Evolutionary conservation across 2,113 vertebrate species (phyloP).

Genomic region (Tetrao urogallus): DNA sequence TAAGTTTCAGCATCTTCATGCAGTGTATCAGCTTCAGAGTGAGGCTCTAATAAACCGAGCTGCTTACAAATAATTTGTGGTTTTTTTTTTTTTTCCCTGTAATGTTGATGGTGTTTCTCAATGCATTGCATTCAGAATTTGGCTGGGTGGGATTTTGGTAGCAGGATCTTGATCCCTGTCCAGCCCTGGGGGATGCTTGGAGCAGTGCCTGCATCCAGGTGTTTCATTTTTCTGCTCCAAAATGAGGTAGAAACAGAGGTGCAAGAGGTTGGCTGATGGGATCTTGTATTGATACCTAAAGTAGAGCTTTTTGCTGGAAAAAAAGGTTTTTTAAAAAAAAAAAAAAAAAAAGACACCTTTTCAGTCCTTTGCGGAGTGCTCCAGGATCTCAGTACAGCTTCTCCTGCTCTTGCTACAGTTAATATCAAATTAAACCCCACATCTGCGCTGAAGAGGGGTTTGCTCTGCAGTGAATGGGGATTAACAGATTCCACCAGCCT

Average conservation of each 20-base stretch:
- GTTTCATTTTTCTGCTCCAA: neutral
- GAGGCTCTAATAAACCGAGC: neutral
- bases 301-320: neutral
- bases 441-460: neutral
- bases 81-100: neutral
- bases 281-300: neutral
- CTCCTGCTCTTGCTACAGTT: neutral
- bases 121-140: neutral
- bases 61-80: neutral
- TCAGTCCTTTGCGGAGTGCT: rapidly evolving
- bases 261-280: rapidly evolving
- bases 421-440: neutral
- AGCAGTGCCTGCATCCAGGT: neutral
- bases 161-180: neutral
- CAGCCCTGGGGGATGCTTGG: neutral
- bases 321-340: neutral
- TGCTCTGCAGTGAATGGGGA: neutral
- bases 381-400: rapidly evolving
- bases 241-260: neutral
- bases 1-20: neutral
- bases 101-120: neutral
- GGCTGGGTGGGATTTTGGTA: rapidly evolving
- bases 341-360: rapidly evolving
- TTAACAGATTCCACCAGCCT: neutral
- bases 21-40: rapidly evolving